These are phyloP conservation scores for Hyposoter dolosus DNA, from an alignment of 2,888 invertebrate genomes.

Conservation along the genomic window DNA sequence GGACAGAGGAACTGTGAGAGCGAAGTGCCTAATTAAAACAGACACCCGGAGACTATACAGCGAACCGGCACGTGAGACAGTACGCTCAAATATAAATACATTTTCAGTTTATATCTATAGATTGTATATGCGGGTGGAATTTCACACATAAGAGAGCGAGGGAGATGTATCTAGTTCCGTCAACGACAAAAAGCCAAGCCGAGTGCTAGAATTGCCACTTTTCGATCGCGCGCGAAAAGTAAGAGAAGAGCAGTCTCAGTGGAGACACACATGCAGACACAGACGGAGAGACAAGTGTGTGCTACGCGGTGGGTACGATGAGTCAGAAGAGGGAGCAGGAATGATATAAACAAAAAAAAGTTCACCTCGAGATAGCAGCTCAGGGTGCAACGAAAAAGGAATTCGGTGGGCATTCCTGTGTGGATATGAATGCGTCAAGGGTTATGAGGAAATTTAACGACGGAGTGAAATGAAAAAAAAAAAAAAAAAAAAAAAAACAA, in stretches of 20 bases:
- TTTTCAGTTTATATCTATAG: slow-evolving; percentile 24
- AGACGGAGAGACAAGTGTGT: slow-evolving; percentile 65
- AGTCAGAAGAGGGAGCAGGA: slow-evolving; percentile 66
- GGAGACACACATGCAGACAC: slow-evolving; percentile 41
- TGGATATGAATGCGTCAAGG: slow-evolving; percentile 61
- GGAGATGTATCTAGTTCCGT: slow-evolving; percentile 81
- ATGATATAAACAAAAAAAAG: slow-evolving; percentile 69
- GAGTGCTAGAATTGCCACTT: slow-evolving; percentile 85
- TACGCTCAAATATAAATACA: slow-evolving; percentile 39
- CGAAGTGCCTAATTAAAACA: slow-evolving; percentile 86
- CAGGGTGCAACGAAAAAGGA: slow-evolving; percentile 64
- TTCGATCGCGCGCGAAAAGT: slow-evolving; percentile 80
- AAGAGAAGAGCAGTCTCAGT: slow-evolving; percentile 76
- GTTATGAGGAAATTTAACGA: slow-evolving; percentile 67
- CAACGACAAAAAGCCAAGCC: slow-evolving; percentile 79
- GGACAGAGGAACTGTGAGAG: slow-evolving; percentile 69
- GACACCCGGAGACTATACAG: slow-evolving; percentile 82
- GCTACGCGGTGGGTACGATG: not conserved
- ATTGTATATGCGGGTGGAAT: slow-evolving; percentile 56
- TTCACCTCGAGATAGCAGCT: slow-evolving; percentile 67
- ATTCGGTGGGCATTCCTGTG: slow-evolving; percentile 34
- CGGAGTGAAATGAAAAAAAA: slow-evolving; percentile 58
- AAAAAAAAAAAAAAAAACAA: slow-evolving; percentile 61
- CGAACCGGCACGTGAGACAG: slow-evolving; percentile 76
- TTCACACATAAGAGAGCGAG: slow-evolving; percentile 79